phyloP scores from a whole-genome alignment of 2,113 vertebrate genomes.

The Ammodytes marinus region DNA sequence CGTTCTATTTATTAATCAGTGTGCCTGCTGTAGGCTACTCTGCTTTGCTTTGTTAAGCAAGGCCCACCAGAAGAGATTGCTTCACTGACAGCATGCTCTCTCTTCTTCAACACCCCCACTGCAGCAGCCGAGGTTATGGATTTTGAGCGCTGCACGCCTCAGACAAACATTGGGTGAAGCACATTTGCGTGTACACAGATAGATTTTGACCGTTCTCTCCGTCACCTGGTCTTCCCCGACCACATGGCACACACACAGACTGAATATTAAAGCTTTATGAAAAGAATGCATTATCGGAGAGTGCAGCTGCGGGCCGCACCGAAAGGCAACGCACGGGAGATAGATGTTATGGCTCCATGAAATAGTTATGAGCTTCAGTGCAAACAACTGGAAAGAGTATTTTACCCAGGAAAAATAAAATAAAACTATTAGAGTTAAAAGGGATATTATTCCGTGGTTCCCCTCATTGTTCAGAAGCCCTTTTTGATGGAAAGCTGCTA shows the following conservation, averaged over 20 bases:
- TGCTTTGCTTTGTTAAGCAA: not conserved
- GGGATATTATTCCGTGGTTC: slow-evolving; percentile 43
- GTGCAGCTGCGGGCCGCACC: slow-evolving; percentile 49
- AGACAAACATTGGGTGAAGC: slow-evolving; percentile 5
- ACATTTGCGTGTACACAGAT: not conserved
- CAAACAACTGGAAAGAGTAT: slow-evolving; percentile 29
- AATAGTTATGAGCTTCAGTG: slow-evolving; percentile 57
- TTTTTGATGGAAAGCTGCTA: slow-evolving; percentile 68
- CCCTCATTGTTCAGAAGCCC: slow-evolving; percentile 50
- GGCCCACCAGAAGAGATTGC: not conserved
- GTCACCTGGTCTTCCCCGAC: slow-evolving; percentile 24
- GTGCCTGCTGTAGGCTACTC: not conserved
- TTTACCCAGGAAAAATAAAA: slow-evolving; percentile 35
- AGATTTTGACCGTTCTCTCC: slow-evolving; percentile 17
- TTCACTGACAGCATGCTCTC: slow-evolving; percentile 12
- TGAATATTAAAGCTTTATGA: slow-evolving; percentile 65
- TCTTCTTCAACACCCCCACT: slow-evolving; percentile 32
- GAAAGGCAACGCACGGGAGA: slow-evolving; percentile 19
- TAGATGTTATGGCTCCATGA: slow-evolving; percentile 58
- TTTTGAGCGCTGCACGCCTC: slow-evolving; percentile 1
- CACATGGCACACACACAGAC: slow-evolving; percentile 33
- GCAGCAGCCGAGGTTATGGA: slow-evolving; percentile 8
- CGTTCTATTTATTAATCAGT: slow-evolving; percentile 7
- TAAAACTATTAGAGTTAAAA: slow-evolving; percentile 54
- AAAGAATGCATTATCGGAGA: slow-evolving; percentile 62